Conservation (phyloP, 1,140 invertebrate species). For the Bombus haemorrhoidalis region DNA sequence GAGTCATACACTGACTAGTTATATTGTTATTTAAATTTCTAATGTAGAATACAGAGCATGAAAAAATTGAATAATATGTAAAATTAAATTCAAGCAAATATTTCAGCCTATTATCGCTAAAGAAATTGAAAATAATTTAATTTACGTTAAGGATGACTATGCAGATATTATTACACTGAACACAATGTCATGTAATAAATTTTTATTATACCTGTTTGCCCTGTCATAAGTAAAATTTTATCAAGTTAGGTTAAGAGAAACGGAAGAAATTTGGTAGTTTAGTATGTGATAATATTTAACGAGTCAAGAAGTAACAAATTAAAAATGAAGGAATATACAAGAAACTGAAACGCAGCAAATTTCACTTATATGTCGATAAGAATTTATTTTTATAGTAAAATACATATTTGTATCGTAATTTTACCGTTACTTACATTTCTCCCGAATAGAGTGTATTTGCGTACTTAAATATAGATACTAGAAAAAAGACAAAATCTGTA, state of each 20-base stretch:
- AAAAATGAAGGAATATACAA: conserved; percentile 15
- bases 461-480: not conserved
- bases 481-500: not conserved
- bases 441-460: not conserved
- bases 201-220: conserved; percentile 34
- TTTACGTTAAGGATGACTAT: conserved; percentile 43
- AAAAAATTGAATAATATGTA: not conserved
- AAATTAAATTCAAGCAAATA: conserved; percentile 8
- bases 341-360: conserved; percentile 30
- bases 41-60: not conserved
- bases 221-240: conserved; percentile 32
- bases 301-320: conserved; percentile 23
- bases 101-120: not conserved
- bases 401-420: not conserved
- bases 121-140: not conserved
- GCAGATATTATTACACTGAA: conserved; percentile 21
- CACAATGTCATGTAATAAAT: not conserved
- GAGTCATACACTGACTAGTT: not conserved
- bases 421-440: conserved; percentile 44
- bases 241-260: conserved; percentile 41
- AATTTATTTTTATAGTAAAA: conserved; percentile 24
- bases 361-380: conserved; percentile 23
- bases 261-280: conserved; percentile 28
- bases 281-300: conserved; percentile 3
- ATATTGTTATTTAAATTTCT: not conserved